phyloP scores from a whole-genome alignment of 2,113 vertebrate genomes.

The Sylvilagus bachmani region DNA sequence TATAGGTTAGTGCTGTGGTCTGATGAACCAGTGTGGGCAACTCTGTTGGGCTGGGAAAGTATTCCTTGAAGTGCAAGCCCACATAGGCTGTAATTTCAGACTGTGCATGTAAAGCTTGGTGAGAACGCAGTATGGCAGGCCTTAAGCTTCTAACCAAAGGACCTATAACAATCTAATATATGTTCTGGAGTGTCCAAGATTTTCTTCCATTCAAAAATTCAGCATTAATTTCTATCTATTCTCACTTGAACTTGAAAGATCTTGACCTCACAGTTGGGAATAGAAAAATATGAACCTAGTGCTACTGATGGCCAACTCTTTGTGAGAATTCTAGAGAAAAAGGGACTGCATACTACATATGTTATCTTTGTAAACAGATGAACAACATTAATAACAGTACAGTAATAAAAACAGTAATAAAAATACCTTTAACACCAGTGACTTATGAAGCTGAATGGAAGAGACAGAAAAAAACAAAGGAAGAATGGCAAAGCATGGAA shows the following conservation, averaged over 20 bases:
- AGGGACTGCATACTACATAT: not conserved
- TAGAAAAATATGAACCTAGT: not conserved
- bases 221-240: not conserved
- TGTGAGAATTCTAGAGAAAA: not conserved
- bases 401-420: not conserved
- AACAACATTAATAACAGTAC: not conserved
- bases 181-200: conserved; percentile 39
- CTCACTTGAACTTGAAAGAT: not conserved
- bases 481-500: not conserved
- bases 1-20: not conserved
- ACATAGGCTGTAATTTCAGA: not conserved
- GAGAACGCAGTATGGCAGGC: not conserved
- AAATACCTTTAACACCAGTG: not conserved
- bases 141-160: not conserved
- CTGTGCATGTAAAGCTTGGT: not conserved
- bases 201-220: not conserved
- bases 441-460: not conserved
- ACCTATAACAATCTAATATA: not conserved
- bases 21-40: not conserved
- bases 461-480: not conserved
- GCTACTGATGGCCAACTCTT: not conserved
- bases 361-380: conserved; percentile 31
- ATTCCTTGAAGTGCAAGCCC: not conserved
- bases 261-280: not conserved
- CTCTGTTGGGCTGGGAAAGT: not conserved